Conservation (phyloP, 37 sponge, comb jelly and placozoan species). For the Eunapius fragilis region DNA sequence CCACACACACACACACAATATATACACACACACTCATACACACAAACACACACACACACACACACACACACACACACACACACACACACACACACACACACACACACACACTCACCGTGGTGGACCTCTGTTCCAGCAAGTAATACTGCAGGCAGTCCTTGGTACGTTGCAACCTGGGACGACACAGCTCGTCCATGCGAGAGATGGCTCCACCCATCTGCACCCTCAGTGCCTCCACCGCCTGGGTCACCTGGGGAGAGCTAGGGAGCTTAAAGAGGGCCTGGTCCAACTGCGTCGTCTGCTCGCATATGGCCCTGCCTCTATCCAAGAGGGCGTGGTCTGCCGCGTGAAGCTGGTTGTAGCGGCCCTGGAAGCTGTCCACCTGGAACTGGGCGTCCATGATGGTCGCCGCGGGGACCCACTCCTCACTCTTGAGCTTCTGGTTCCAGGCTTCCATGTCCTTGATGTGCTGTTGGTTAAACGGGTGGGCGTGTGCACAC, state of each 20-base stretch:
- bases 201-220: background rate
- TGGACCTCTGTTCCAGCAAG: conserved; percentile 17
- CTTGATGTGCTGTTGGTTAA: conserved; percentile 19
- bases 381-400: conserved; percentile 34
- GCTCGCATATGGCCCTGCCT: conserved; percentile 13
- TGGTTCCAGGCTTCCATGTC: conserved; percentile 27
- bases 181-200: conserved; percentile 10
- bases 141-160: conserved; percentile 40
- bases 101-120: background rate
- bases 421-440: conserved; percentile 14
- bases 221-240: conserved; percentile 11
- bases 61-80: too few relatives aligned
- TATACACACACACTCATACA: too few relatives aligned
- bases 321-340: conserved; percentile 4
- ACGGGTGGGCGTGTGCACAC: too few relatives aligned
- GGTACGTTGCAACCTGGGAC: conserved; percentile 1
- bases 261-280: conserved; percentile 15
- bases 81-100: background rate
- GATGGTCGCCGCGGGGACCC: conserved; percentile 31
- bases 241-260: conserved; percentile 1
- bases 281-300: conserved; percentile 28
- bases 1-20: too few relatives aligned
- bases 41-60: too few relatives aligned
- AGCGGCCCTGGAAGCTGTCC: conserved; percentile 46
- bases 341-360: conserved; percentile 3